Evolutionary conservation across 2,888 invertebrate species (phyloP).

Genomic region (Parthenolecanium corni): DNA sequence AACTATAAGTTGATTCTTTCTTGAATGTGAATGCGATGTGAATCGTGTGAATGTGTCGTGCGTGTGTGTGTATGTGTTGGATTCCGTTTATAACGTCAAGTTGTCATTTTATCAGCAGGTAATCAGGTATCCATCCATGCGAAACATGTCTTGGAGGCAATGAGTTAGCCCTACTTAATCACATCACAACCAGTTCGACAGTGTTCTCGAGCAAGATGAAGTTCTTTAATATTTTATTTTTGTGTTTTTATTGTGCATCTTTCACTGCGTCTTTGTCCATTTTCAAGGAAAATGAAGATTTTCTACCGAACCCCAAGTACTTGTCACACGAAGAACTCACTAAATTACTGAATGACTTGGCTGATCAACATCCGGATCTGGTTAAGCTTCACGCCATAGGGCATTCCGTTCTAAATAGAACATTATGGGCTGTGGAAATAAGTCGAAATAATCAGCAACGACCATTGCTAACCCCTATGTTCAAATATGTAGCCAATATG

Average conservation of each 20-base stretch:
- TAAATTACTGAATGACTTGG: constrained; percentile 50
- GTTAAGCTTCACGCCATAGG: constrained; percentile 67
- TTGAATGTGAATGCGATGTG: no score
- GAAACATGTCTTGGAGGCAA: no score
- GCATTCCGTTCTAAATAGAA: constrained; percentile 65
- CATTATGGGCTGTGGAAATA: constrained; percentile 69
- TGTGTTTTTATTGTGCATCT: background rate
- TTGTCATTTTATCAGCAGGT: no score
- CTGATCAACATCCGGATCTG: constrained; percentile 53
- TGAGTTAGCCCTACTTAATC: no score
- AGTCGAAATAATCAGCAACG: constrained; percentile 49
- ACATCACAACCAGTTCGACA: no score
- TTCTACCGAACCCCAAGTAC: constrained; percentile 41
- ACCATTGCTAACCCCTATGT: constrained; percentile 64
- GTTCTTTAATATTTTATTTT: background rate
- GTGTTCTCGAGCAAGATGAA: constrained; percentile 2
- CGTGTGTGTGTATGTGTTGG: no score
- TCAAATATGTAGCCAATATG: constrained; percentile 93
- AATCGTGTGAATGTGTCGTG: no score
- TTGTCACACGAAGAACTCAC: constrained; percentile 59
- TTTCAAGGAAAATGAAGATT: constrained; percentile 29
- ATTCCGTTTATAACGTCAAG: no score
- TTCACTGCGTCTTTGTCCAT: background rate
- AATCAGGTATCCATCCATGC: no score
- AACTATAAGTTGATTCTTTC: no score